Conservation (phyloP, 2,888 invertebrate species). For the Mesoligia furuncula region DNA sequence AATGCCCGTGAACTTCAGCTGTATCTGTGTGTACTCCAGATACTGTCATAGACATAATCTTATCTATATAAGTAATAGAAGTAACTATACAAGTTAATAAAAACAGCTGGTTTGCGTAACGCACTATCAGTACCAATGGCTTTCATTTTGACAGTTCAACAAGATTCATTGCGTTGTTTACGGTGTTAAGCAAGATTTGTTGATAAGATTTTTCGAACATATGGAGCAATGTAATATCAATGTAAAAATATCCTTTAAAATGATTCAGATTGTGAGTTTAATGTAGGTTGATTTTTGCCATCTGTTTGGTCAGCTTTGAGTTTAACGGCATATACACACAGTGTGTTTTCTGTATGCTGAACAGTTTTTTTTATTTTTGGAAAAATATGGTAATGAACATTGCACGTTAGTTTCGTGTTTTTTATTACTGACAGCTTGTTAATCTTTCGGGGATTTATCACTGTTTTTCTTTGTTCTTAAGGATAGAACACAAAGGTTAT, state of each 20-base stretch:
- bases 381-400: slow-evolving; percentile 16
- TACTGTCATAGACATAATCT: slow-evolving; percentile 59
- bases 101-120: slow-evolving; percentile 18
- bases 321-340: slow-evolving; percentile 34
- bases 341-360: slow-evolving; percentile 22
- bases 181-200: not conserved
- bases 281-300: slow-evolving; percentile 31
- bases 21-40: slow-evolving; percentile 56
- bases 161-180: not conserved
- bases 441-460: slow-evolving; percentile 24
- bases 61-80: slow-evolving; percentile 53
- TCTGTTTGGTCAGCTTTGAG: slow-evolving; percentile 21
- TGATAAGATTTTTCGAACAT: not conserved
- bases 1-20: slow-evolving; percentile 63
- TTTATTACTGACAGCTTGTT: slow-evolving; percentile 35
- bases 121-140: not conserved
- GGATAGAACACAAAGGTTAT: slow-evolving; percentile 19
- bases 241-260: not conserved
- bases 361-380: slow-evolving; percentile 25
- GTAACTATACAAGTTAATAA: slow-evolving; percentile 40
- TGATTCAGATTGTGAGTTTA: not conserved
- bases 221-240: not conserved
- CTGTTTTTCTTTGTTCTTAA: slow-evolving; percentile 34
- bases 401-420: slow-evolving; percentile 13
- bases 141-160: not conserved